Conservation (phyloP, 2,113 vertebrate genomes). For the Dasyprocta punctata region DNA sequence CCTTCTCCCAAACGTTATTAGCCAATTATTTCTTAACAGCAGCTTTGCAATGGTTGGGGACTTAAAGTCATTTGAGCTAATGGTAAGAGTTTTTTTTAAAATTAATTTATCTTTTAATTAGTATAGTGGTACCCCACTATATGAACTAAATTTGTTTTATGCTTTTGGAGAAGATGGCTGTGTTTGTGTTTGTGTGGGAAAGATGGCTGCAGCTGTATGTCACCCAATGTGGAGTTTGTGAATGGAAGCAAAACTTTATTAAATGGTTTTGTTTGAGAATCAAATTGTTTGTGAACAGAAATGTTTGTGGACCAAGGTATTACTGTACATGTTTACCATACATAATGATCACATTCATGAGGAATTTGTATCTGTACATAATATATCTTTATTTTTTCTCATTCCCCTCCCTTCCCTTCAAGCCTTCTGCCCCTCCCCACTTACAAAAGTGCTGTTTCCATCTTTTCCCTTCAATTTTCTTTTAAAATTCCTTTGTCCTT, state of each 20-base stretch:
- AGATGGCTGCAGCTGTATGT: background rate
- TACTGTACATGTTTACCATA: background rate
- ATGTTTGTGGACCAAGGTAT: background rate
- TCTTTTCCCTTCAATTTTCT: background rate
- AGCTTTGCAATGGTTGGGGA: background rate
- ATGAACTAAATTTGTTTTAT: background rate
- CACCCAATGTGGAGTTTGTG: background rate
- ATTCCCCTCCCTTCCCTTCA: background rate
- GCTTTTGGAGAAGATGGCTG: background rate
- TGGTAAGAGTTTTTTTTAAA: background rate
- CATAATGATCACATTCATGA: background rate
- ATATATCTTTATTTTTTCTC: background rate
- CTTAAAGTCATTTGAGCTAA: background rate
- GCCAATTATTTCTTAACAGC: background rate
- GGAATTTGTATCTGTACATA: background rate
- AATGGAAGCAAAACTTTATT: background rate
- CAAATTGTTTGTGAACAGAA: background rate
- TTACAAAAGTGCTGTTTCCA: background rate
- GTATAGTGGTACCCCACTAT: background rate
- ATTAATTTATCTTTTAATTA: background rate
- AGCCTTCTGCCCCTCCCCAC: background rate
- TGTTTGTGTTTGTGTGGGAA: background rate
- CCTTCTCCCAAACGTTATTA: background rate
- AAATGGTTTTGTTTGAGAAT: background rate
- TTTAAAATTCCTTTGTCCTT: background rate